A percentile compares a stretch with the other conserved stretches of the same genome.
These are phyloP conservation scores for Menidia beryllina DNA, from an alignment of 2,113 vertebrate genomes.

Conservation along the genomic window DNA sequence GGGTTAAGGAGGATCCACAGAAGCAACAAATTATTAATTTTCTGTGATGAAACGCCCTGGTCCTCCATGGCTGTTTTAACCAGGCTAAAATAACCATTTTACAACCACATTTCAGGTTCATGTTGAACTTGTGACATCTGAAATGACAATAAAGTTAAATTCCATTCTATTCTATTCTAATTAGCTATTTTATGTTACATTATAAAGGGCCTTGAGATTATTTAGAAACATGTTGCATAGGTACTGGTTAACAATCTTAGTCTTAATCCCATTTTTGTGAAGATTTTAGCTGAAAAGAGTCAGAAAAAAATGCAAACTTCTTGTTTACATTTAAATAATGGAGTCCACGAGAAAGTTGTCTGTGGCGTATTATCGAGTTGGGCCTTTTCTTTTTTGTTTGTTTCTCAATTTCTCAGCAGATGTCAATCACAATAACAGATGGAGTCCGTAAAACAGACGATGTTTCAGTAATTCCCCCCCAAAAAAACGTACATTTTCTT, in stretches of 20 bases:
- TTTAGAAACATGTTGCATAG: no score
- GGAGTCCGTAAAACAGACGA: neutral
- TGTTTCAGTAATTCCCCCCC: neutral
- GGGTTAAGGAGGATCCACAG: constrained; percentile 10
- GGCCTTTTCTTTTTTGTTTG: no score
- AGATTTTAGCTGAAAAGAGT: neutral
- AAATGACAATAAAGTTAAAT: no score
- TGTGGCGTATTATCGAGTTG: neutral
- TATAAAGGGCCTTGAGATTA: constrained; percentile 6
- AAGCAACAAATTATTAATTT: constrained; percentile 13
- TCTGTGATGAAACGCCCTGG: constrained; percentile 10
- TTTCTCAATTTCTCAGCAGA: neutral
- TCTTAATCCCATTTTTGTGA: no score
- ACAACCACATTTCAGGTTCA: no score
- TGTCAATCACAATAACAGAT: neutral
- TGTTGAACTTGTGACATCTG: no score
- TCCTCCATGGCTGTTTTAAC: neutral
- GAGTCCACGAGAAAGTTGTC: neutral
- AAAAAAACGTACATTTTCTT: constrained; percentile 34
- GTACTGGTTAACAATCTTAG: no score
- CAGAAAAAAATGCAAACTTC: neutral
- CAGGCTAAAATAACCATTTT: constrained; percentile 3
- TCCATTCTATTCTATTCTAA: no score
- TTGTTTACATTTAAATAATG: no score
- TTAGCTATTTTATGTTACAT: no score